Evolutionary conservation across 1,140 invertebrate species (phyloP), one percentile per base, ranked within the genome.

Genomic region (Cydia fagiglandana): DNA sequence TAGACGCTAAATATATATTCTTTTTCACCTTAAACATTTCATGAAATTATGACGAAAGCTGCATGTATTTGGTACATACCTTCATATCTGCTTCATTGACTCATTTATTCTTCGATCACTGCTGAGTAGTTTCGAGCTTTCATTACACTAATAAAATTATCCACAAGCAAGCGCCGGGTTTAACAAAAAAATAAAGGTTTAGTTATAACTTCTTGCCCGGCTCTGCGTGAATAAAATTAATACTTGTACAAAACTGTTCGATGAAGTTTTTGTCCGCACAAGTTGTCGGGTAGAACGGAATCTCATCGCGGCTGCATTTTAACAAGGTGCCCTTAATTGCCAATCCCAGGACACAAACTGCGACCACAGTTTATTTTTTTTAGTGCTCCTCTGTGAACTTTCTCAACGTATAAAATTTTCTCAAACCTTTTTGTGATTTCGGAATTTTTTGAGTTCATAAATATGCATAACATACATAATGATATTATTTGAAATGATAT

Each of bases 301-400:
- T 70, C 66, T 70, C 66, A 70, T 70, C 66, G 66, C n/a, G 66
- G 66, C 66, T 70, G 66, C 66, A 70, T 70, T 70, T 70, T 70
- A 70, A 70, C 30, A 41, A 70, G 66, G 45, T 70, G 34, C 66
- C 66, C 30, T 38, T 70, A 70, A 70, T 70, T 70, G 66, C 30
- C 66, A 70, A 70, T 70, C 66, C 66, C 30, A 41, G 66, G 66
- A 70, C 28, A 68, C 56, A 61, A 61, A 61, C 56, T 61, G 20
- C 64, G 64, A 15, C 10, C 28, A 64, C 64, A 68, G 64, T 68
- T 68, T 68, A 68, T n/a, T n/a, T n/a, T n/a, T 68, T 68, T 68
- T 68, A 68, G 28, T 68, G 64, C 30, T 68, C 13, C 30, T 24
- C 56, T 24, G 56, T 3, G 56, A 61, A 61, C 20, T 61, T 61